phyloP scores from a whole-genome alignment of 30 jellyfish, hydroid and myxozoan species.

The Haliclystus octoradiatus region DNA sequence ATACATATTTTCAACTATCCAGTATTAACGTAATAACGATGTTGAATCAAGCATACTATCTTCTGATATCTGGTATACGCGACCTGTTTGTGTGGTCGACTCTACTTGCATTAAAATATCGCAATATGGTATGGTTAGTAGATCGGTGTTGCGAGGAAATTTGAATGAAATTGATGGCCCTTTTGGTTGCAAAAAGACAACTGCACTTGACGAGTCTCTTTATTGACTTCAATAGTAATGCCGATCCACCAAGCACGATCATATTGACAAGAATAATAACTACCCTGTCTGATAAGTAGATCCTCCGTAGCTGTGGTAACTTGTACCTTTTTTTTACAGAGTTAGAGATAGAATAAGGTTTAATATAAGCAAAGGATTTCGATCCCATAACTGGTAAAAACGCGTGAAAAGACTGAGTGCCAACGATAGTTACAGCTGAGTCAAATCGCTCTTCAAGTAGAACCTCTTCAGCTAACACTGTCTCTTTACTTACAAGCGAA shows the following conservation, averaged over 20 bases:
- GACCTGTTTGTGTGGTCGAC: neutral
- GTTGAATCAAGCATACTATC: too few relatives aligned
- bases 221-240: too few relatives aligned
- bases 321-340: too few relatives aligned
- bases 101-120: neutral
- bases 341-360: too few relatives aligned
- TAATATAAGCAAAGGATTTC: too few relatives aligned
- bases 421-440: neutral
- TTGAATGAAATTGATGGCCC: neutral
- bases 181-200: neutral
- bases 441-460: neutral
- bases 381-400: neutral
- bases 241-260: neutral
- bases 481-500: too few relatives aligned
- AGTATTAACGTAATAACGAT: too few relatives aligned
- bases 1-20: too few relatives aligned
- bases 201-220: neutral
- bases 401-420: neutral
- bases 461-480: neutral
- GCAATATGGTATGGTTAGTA: neutral
- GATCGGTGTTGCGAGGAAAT: neutral
- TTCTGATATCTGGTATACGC: too few relatives aligned
- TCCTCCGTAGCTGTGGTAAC: too few relatives aligned
- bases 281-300: too few relatives aligned
- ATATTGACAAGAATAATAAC: neutral